Evolutionary conservation across 2,888 invertebrate genomes (phyloP).

Genomic region (Apamea crenata): DNA sequence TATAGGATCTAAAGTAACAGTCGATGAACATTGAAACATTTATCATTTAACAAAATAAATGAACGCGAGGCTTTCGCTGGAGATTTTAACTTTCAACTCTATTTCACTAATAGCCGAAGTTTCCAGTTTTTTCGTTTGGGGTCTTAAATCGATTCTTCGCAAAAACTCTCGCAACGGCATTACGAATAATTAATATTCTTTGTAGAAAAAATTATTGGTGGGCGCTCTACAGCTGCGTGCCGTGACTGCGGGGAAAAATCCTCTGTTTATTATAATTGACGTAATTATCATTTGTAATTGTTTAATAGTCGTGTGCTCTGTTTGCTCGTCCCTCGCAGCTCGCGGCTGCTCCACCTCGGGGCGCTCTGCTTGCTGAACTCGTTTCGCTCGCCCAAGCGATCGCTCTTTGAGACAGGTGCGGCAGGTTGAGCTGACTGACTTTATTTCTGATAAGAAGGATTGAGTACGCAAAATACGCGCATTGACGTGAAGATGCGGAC

Average conservation of each 20-base stretch:
- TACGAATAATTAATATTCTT: conserved; percentile 43
- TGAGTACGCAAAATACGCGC: too few relatives aligned
- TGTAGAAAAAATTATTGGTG: conserved; percentile 22
- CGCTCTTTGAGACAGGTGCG: background rate
- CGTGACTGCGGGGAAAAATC: background rate
- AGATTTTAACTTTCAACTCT: conserved; percentile 43
- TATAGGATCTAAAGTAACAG: conserved; percentile 5
- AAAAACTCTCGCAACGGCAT: conserved; percentile 37
- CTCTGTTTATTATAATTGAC: conserved; percentile 15
- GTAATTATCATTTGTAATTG: conserved; percentile 39
- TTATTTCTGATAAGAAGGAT: background rate
- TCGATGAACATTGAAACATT: conserved; percentile 25
- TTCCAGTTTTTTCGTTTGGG: conserved; percentile 36
- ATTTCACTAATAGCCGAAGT: conserved; percentile 40
- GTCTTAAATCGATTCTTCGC: conserved; percentile 37
- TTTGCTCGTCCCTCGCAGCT: background rate
- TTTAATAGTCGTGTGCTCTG: conserved; percentile 18
- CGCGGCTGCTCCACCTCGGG: background rate
- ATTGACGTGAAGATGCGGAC: too few relatives aligned
- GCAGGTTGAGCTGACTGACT: background rate
- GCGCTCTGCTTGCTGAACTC: background rate
- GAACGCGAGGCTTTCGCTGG: background rate
- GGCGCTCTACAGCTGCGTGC: conserved; percentile 9
- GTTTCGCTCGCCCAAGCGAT: background rate
- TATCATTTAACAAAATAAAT: conserved; percentile 18